Conservation (phyloP, 2,888 invertebrate species). For the Exephanes ischioxanthus region DNA sequence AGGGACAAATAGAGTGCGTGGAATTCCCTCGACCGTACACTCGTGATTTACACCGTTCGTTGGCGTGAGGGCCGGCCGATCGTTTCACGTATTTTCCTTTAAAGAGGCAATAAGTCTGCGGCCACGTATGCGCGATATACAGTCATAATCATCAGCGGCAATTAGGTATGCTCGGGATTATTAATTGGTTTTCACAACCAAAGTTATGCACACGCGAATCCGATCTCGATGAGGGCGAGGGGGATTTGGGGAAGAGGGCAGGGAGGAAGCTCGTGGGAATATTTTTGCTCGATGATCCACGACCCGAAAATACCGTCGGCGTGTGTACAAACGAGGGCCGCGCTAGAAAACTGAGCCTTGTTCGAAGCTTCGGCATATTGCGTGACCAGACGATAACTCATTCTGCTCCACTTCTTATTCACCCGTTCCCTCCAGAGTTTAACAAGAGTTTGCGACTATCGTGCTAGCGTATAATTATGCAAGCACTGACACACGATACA, state of each 20-base stretch:
- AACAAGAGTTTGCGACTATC: background rate
- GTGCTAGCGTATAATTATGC: conserved; percentile 18
- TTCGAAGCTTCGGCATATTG: conserved; percentile 18
- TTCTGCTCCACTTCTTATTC: conserved; percentile 18
- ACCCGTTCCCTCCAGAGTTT: conserved; percentile 17
- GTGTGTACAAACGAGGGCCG: conserved; percentile 50
- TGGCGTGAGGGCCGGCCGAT: conserved; percentile 15
- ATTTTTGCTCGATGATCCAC: conserved; percentile 44
- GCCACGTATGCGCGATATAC: conserved; percentile 46
- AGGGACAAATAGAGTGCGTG: conserved; percentile 31
- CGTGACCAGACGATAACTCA: conserved; percentile 35
- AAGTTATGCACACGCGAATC: conserved; percentile 77
- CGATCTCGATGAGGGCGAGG: conserved; percentile 34
- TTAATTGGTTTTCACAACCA: conserved; percentile 76
- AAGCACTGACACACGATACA: background rate
- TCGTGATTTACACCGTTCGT: conserved; percentile 31
- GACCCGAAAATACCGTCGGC: conserved; percentile 54
- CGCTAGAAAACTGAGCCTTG: conserved; percentile 16
- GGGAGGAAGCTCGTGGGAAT: conserved; percentile 58
- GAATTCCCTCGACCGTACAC: conserved; percentile 25
- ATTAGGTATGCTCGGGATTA: conserved; percentile 76
- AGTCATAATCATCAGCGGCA: conserved; percentile 77
- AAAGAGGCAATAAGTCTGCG: conserved; percentile 50
- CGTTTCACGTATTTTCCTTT: conserved; percentile 40
- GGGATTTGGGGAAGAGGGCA: background rate